Base-by-base conservation (phyloP, 37 sponge, comb jelly and placozoan species). In the Halichondria panicea region DNA sequence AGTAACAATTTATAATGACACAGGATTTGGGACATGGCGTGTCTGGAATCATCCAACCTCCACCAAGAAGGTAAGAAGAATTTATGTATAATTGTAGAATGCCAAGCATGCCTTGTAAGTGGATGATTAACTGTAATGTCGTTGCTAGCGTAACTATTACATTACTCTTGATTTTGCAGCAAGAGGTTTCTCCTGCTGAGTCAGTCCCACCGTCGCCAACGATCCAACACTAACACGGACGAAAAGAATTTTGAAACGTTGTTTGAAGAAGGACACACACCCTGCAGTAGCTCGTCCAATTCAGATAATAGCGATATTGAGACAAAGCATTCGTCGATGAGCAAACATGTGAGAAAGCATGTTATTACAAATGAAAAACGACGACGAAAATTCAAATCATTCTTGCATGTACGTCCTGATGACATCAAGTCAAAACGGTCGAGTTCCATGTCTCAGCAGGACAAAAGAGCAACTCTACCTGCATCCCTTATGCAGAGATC, bases 21-120 rank as follows among this genome's bases (percentile, higher is more conserved):
- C 59, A 72, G 73, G 73, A 72, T n/a, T 22, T 72, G 42, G 59
- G 73, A 0, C 73, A 78, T 25, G 30, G 56, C 9, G 25, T 78
- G 6, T 79, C 80, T 41, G 80, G 80, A 56, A 70, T 79, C n/a
- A 55, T 35, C 11, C 35, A 68, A n/a, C 80, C 80, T 24, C 80
- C 80, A 35, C 71, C 71, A 55, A 68, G 80, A 55, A 79, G 80
- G 80, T 79, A 67, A 11, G 37, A 36, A 64, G 15, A 11, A 48
- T 48, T 18, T 48, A 48, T 48, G 11, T 48, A 48, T 48, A 18
- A 48, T 48, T 15, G 13, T 48, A 18, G 52, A 11, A 48, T 11
- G 11, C 52, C 11, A 48, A 48, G 52, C 13, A 18, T 18, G 13
- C 52, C 15, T 48, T 48, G 13, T 18, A 48, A 18, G 52, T 15